Evolutionary conservation across 1,140 invertebrate genomes (phyloP), one percentile per base, ranked within the genome.

Genomic region (Drosophila quadrilineata): DNA sequence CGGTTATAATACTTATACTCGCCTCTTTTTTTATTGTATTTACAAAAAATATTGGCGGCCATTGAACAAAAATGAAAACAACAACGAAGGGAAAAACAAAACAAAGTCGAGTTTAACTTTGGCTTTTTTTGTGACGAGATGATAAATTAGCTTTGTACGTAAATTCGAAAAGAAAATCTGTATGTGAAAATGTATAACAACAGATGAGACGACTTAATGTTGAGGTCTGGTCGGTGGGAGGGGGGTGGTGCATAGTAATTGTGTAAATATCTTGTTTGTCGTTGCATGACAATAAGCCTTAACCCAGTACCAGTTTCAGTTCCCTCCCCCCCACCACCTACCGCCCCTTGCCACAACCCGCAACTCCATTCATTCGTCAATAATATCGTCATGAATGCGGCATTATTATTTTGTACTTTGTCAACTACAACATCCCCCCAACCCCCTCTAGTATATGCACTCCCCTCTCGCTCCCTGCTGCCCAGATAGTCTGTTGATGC

Each of bases 341-440:
- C n/a, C 12, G 22, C 31, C 41, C 52, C 12, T n/a, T 21, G 14
- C 16, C 3, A 2, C 3, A 14, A 36, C 26, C 41, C 36, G 28
- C 12, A 26, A 10, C 41, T n/a, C 28, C 40, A 3, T 29, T 31
- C 9, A 33, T n/a, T 46, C 24, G 24, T 50, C n/a, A 3, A 40
- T 12, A 43, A 45, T 43, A 41, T 31, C 49, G 53, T 57, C n/a
- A 80, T 82, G 76, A 82, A 82, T 72, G 72, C 72, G 63, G 66
- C 69, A 84, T 84, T 84, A 84, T 84, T 84, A 84, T 85, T 77
- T 84, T 84, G 77, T 85, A 84, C 74, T 84, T 84, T 84, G 77
- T 84, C 77, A 80, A 80, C 73, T 54, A 29, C 71, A 40, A 19
- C 71, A 70, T 68, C 57, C 45, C 50, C 75, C 41, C 62, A 57